These are phyloP conservation scores for Agonopterix subpropinquella DNA, from an alignment of 2,888 invertebrate genomes.

Conservation along the genomic window DNA sequence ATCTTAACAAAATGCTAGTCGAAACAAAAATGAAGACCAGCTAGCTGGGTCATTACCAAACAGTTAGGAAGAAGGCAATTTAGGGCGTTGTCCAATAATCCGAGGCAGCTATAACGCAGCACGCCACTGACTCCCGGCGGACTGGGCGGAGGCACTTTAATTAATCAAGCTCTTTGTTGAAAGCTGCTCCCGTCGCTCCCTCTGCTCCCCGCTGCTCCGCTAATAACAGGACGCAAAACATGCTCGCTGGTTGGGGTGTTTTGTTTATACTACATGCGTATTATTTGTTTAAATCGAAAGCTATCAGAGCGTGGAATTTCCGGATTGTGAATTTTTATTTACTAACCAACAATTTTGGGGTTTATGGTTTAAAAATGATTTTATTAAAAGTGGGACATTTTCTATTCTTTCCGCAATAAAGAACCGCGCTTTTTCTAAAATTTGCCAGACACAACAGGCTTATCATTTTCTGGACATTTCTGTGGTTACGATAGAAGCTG, in stretches of 20 bases:
- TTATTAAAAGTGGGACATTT: too few relatives aligned
- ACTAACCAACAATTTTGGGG: background rate
- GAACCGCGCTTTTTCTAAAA: too few relatives aligned
- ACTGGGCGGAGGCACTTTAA: constrained; percentile 67
- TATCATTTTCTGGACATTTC: too few relatives aligned
- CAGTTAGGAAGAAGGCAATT: constrained; percentile 31
- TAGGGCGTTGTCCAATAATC: constrained; percentile 48
- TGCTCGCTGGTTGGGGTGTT: constrained; percentile 38
- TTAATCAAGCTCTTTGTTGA: constrained; percentile 69
- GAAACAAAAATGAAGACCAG: too few relatives aligned
- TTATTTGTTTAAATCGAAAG: constrained; percentile 58
- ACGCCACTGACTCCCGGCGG: constrained; percentile 45
- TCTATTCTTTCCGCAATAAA: too few relatives aligned
- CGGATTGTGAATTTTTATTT: too few relatives aligned
- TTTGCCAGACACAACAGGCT: too few relatives aligned
- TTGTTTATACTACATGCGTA: constrained; percentile 45
- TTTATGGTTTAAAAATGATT: too few relatives aligned
- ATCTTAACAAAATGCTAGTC: too few relatives aligned
- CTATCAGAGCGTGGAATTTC: constrained; percentile 35
- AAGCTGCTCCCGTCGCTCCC: constrained; percentile 34
- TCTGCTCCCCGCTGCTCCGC: constrained; percentile 43
- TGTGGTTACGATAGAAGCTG: too few relatives aligned
- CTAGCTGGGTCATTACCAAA: background rate
- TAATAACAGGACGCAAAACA: constrained; percentile 59
- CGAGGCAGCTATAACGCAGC: constrained; percentile 41